These are phyloP conservation scores for Calidris pugnax DNA, from an alignment of 2,113 vertebrate species.

Conservation along the genomic window DNA sequence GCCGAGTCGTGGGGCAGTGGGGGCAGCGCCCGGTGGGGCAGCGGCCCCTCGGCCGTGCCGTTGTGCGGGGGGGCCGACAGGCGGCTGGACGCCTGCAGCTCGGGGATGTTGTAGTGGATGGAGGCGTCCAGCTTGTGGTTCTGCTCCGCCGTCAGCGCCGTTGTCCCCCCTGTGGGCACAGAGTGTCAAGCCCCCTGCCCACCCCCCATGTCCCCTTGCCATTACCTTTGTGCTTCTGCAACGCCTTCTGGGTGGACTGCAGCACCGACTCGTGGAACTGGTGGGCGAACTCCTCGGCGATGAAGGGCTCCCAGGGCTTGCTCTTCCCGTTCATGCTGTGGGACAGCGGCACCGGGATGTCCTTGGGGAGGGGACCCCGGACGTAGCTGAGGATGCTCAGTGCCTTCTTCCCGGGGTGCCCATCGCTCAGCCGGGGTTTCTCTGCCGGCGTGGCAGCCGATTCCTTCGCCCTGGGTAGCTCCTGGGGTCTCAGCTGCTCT, in stretches of 20 bases:
- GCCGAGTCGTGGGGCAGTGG: slow-evolving; percentile 78
- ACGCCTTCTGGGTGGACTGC: slow-evolving; percentile 96
- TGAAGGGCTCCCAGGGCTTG: slow-evolving; percentile 94
- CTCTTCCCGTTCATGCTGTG: slow-evolving; percentile 89
- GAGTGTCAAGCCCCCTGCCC: neutral
- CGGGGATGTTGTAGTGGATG: slow-evolving; percentile 97
- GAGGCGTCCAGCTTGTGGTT: slow-evolving; percentile 89
- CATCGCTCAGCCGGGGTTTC: slow-evolving; percentile 81
- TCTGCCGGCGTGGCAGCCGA: slow-evolving; percentile 50
- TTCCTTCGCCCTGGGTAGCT: slow-evolving; percentile 82
- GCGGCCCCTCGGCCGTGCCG: slow-evolving; percentile 81
- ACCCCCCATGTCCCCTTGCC: rapidly evolving
- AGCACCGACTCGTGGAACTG: slow-evolving; percentile 98
- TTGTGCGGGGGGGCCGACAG: slow-evolving; percentile 80
- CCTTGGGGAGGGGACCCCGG: slow-evolving; percentile 86
- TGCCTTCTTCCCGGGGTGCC: slow-evolving; percentile 78
- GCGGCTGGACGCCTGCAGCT: slow-evolving; percentile 84
- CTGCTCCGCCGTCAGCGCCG: slow-evolving; percentile 80
- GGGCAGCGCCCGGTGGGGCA: slow-evolving; percentile 66
- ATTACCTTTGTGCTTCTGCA: slow-evolving; percentile 97
- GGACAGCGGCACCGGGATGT: slow-evolving; percentile 76
- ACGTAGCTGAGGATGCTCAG: slow-evolving; percentile 88
- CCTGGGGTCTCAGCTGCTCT: slow-evolving; percentile 78
- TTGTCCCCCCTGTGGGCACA: slow-evolving; percentile 71
- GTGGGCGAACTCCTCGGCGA: slow-evolving; percentile 96